Evolutionary conservation across 37 sponge, comb jelly and placozoan species (phyloP).

Genomic region (Agelas oroides): DNA sequence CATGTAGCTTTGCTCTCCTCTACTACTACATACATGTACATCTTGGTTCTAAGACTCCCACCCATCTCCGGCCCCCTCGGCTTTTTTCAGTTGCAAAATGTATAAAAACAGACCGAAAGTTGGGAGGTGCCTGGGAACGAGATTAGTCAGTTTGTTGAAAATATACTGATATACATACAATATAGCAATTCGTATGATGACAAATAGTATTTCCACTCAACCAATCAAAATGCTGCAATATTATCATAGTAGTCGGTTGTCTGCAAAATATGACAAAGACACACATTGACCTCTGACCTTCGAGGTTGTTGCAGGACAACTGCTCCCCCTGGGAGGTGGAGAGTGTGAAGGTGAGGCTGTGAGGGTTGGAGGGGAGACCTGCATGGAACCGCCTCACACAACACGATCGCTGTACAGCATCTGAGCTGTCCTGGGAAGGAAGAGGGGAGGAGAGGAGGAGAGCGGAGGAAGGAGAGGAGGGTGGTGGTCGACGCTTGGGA

Average conservation of each 20-base stretch:
- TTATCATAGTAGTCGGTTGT: no score
- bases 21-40: no score
- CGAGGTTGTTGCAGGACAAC: conserved; percentile 33
- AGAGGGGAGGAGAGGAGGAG: neutral
- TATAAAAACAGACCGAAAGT: no score
- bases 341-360: conserved; percentile 15
- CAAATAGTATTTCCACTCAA: no score
- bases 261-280: neutral
- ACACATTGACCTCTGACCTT: conserved; percentile 14
- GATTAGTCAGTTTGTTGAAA: no score
- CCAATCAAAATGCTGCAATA: no score
- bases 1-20: neutral
- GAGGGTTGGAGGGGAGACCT: neutral
- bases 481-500: conserved; percentile 17
- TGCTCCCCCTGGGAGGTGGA: conserved; percentile 6
- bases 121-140: no score
- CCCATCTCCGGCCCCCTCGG: no score
- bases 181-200: no score
- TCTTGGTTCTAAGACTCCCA: no score
- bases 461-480: neutral
- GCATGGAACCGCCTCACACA: neutral
- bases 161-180: no score
- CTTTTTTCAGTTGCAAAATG: no score
- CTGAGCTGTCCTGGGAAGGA: conserved; percentile 1
- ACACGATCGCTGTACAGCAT: conserved; percentile 18